Evolutionary conservation across 37 sponge, comb jelly and placozoan genomes (phyloP), one percentile per base, ranked within the genome.

Genomic region (Haliclona indistincta): DNA sequence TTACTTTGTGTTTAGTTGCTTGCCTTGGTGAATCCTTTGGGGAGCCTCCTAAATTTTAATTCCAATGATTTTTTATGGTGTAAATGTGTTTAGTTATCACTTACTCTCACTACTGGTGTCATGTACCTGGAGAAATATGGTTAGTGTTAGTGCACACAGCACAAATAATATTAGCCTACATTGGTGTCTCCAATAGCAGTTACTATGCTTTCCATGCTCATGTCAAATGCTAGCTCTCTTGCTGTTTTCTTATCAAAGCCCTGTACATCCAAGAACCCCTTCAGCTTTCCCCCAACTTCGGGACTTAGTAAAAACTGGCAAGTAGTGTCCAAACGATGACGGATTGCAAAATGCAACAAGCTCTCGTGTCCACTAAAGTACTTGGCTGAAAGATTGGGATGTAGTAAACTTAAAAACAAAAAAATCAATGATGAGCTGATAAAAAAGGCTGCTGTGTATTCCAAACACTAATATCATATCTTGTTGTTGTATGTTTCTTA

Each of bases 301-400:
- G 68, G 76, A 61, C 63, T 60, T 10, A 70, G 51, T 6, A 84
- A 63, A 10, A 45, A 20, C 13, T 41, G 36, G 13, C 62, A 68
- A 25, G 64, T 60, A 36, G 60, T 70, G 4, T 47, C 63, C 43
- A 84, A 49, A 17, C 36, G 44, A 8, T 41, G 41, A 10, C 71
- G 70, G 25, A 52, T 44, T 23, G 56, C 71, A 20, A 84, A 60
- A 17, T 84, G 84, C 19, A 84, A 69, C 43, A 84, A 49, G 25
- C 61, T 76, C 32, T 84, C 84, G 22, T 69, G 44, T 3, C 38
- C 2, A 11, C 55, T 54, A 51, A 43, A 36, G 13, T 63, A 68
- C 15, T 47, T 47, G 15, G 13, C 51, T 47, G 51, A 47, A 47
- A 47, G 10, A 17, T 17, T 15, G 51, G 10, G 15, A 15, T n/a